These are phyloP conservation scores for Synergus japonicus DNA, from an alignment of 2,888 invertebrate species.

Conservation along the genomic window DNA sequence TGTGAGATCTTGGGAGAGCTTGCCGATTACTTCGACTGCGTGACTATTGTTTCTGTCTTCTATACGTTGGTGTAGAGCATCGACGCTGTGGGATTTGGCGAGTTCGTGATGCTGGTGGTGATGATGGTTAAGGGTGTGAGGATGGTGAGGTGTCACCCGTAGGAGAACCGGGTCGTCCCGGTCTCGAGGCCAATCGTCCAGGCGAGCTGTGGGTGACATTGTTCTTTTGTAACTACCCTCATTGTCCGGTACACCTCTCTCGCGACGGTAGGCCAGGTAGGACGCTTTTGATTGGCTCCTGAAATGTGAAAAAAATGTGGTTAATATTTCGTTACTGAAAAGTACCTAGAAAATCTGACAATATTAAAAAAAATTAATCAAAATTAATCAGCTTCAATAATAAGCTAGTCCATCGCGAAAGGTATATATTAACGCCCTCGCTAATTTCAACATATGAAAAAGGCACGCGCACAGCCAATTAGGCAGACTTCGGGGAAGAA, in stretches of 20 bases:
- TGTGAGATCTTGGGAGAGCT: conserved; percentile 77
- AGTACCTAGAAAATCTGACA: not conserved
- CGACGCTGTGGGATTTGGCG: conserved; percentile 71
- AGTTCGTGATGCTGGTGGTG: conserved; percentile 61
- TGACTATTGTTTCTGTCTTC: conserved; percentile 65
- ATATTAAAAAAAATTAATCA: too few species aligned
- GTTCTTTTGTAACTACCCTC: conserved; percentile 88
- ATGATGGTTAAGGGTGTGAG: conserved; percentile 47
- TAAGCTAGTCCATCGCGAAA: not conserved
- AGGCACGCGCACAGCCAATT: not conserved
- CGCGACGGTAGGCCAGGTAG: conserved; percentile 85
- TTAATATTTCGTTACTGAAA: not conserved
- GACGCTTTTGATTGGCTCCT: conserved; percentile 89
- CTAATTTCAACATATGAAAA: not conserved
- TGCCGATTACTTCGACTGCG: conserved; percentile 78
- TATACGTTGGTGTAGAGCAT: conserved; percentile 70
- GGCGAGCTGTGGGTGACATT: conserved; percentile 81
- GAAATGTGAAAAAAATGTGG: conserved; percentile 68
- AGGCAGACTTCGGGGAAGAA: not conserved
- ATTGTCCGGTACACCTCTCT: conserved; percentile 84
- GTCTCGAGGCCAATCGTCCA: conserved; percentile 72
- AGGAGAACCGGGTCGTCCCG: conserved; percentile 73
- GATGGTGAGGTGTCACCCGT: conserved; percentile 69
- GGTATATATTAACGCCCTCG: not conserved
- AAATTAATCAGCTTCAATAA: not conserved